Evolutionary conservation across 1,140 invertebrate species (phyloP), one percentile per base, ranked within the genome.

Genomic region (Cydia amplana): DNA sequence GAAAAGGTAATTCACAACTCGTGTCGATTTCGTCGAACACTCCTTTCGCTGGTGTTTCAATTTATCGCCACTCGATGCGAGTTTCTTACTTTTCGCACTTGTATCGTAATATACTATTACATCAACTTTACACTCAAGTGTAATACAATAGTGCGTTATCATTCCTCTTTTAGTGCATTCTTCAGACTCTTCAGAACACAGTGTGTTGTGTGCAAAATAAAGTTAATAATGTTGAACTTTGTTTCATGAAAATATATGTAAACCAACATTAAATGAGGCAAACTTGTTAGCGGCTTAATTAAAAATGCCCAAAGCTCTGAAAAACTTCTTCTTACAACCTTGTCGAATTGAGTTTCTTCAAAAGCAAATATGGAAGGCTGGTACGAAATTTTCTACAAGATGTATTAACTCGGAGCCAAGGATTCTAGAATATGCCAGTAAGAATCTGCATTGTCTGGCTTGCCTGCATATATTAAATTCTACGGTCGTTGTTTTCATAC

Each of bases 401-500:
- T 67, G 64, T 67, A 67, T 67, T 67, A 67, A 67, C 64, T 67
- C n/a, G 64, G 28, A 74, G 46, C 73, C 63, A 74, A 74, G 76
- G 78, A 79, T 80, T 77, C 73, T 73, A 72, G 78, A 77, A 83
- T 79, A 79, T 78, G 64, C 64, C 64, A 67, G 64, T 67, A 67
- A 67, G 64, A 67, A 67, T 67, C 64, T 67, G 25, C 64, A 67
- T 67, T 67, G 64, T 67, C 64, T 67, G 64, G 64, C 64, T 67
- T 32, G 64, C 64, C 28, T 28, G 64, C 77, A 80, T 75, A 80
- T 81, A 82, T 84, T 84, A 82, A 81, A 84, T 82, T 84, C 77
- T 80, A 81, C 74, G 80, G 79, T 74, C 79, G 80, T 84, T 79
- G 79, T 77, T 80, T 79, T 79, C 76, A 76, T 77, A 72, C 51